phyloP scores from a whole-genome alignment of 2,113 vertebrate species.

The Mastomys coucha region DNA sequence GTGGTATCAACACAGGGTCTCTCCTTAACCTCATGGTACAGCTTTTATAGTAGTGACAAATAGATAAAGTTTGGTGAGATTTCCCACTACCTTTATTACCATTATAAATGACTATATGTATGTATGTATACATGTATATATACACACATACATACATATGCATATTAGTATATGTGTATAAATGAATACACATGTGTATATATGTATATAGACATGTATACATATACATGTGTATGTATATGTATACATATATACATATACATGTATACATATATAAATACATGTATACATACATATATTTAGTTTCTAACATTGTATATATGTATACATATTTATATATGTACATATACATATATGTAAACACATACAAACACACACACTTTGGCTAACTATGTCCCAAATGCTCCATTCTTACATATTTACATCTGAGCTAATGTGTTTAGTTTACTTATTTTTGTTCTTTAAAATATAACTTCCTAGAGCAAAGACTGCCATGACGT shows the following conservation, averaged over 20 bases:
- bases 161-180: not conserved
- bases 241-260: not conserved
- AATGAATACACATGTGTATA: not conserved
- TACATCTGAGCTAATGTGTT: not conserved
- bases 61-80: not conserved
- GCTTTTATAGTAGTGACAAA: not conserved
- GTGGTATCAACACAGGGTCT: too few species aligned
- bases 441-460: slow-evolving; percentile 29
- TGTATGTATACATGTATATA: not conserved
- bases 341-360: not conserved
- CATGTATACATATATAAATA: not conserved
- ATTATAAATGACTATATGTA: not conserved
- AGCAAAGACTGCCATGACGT: not conserved
- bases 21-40: not conserved
- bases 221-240: not conserved
- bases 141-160: too few species aligned
- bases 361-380: not conserved
- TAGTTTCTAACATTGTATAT: too few species aligned
- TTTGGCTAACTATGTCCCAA: not conserved
- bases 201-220: not conserved
- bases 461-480: slow-evolving; percentile 28
- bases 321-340: too few species aligned
- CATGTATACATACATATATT: too few species aligned
- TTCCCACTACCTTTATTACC: not conserved
- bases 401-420: not conserved